Evolutionary conservation across 1,140 invertebrate species (phyloP), one percentile per base, ranked within the genome.

Genomic region (Globodera rostochiensis): DNA sequence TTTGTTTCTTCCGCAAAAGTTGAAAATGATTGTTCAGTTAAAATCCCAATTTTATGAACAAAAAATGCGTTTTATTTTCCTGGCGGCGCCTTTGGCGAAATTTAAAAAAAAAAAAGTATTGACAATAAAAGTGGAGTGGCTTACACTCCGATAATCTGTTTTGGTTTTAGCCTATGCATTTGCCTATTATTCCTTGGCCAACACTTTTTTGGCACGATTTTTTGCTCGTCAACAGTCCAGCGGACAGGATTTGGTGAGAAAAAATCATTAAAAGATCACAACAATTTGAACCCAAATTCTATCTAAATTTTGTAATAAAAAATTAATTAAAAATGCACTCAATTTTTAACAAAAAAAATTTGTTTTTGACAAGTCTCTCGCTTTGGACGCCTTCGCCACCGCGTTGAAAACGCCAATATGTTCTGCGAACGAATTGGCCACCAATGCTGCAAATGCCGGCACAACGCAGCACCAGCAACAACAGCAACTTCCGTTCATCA

Each of bases 171-270:
- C 21, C 19, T 82, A 82, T 64, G 5, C 83, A 9, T 82, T 82
- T 80, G 81, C 53, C 45, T 84, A 73, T 15, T 84, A 84, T 50
- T 82, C 81, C 7, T 13, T 82, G 79, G 81, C 49, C 49, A 82
- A 82, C 50, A 82, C 81, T 4, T 80, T 84, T 47, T 74, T 82
- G 25, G 46, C 11, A 8, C 57, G 81, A 4, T 82, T 82, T 50
- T 82, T 82, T 60, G 73, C 60, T 9, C 64, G 64, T 46, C 50
- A 50, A 8, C 81, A 82, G 13, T 21, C 80, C 21, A 11, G 79
- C 7, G 49, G n/a, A 25, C 25, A 79, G 66, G 81, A 82, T 60
- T 84, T 82, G 81, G 80, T 82, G 47, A 13, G 83, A 81, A 21
- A 13, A 6, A 19, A 15, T 0, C 8, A 53, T 53, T 53, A 53